Evolutionary conservation across 2,888 invertebrate genomes (phyloP), one percentile per base, ranked within the genome.

Genomic region (Megaustenia siamemsis): DNA sequence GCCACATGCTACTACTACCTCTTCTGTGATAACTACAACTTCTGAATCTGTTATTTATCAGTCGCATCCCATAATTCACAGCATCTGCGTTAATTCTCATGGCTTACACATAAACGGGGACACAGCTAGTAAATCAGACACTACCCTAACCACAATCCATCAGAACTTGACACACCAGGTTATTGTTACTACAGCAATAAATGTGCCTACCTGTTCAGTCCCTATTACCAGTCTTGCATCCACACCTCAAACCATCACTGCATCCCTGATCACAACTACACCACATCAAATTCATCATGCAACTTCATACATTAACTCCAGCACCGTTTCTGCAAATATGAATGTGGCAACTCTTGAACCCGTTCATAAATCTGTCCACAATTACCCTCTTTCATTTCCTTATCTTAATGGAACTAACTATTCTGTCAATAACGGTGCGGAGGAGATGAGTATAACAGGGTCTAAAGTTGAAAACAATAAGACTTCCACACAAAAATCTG

Each of bases 381-480:
- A n/a, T n/a, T n/a, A n/a, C n/a, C n/a, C n/a, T n/a, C n/a, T n/a
- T n/a, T n/a, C n/a, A n/a, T n/a, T n/a, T n/a, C n/a, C n/a, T n/a
- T n/a, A n/a, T n/a, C n/a, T n/a, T n/a, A n/a, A n/a, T n/a, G n/a
- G n/a, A n/a, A n/a, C n/a, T n/a, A n/a, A n/a, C 32, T 69, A 49
- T 21, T 68, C 68, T 28, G n/a, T 80, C 28, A 80, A 66, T 66
- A 32, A 12, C 3, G 49, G 32, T 18, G 68, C 80, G 15, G 68
- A 68, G 49, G 18, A 45, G 32, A 69, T 68, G 68, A 45, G 45
- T 35, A 45, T 68, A 15, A 6, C 80, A 45, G 32, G 15, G 35
- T n/a, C 80, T 28, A 35, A 8, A 21, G 6, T 18, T 35, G 69
- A 83, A 83, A 43, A n/a, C 66, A 24, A 84, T 86, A 28, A 82